Evolutionary conservation across 2,113 vertebrate genomes (phyloP), one percentile per base, ranked within the genome.

Genomic region (Oryzias woworae): DNA sequence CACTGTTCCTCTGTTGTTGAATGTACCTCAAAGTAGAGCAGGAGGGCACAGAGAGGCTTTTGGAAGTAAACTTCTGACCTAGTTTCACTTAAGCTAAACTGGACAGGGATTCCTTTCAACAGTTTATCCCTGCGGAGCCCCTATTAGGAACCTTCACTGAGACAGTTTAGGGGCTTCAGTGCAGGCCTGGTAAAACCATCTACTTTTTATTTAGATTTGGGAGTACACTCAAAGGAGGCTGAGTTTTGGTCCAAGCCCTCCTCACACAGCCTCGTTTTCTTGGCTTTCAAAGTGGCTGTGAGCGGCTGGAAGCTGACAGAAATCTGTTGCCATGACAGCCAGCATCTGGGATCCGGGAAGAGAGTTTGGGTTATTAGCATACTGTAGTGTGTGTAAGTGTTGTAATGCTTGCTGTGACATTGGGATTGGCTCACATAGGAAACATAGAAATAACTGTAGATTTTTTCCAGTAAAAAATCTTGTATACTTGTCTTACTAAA

Each of bases 261-360:
- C 47, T 12, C 50, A 62, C 45, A 36, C 42, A 48, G 15, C 22
- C 12, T 53, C 57, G 41, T 53, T 43, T 57, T 70, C 57, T 56
- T 70, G 56, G 51, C 57, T 26, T 59, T 54, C 44, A 68, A 13
- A 58, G 24, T 45, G 62, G 10, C 58, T 64, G 58, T 24, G 42
- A 61, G 63, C 47, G 1, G 53, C 68, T 59, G 53, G 62, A 57
- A 49, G 45, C 42, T 47, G 77, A 71, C 55, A 62, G 62, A n/a
- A 64, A 44, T 28, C 17, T 17, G 71, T 75, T 80, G 68, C 72
- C 49, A 71, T 75, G 72, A 68, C 71, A 75, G 59, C 63, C 51
- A 67, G 50, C 24, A 48, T 71, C 58, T 31, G 14, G 59, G 62
- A 60, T 50, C 23, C 58, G 43, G 62, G 58, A 63, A 64, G 55